These are phyloP conservation scores for Phania funesta DNA, from an alignment of 2,888 invertebrate genomes.

Conservation along the genomic window DNA sequence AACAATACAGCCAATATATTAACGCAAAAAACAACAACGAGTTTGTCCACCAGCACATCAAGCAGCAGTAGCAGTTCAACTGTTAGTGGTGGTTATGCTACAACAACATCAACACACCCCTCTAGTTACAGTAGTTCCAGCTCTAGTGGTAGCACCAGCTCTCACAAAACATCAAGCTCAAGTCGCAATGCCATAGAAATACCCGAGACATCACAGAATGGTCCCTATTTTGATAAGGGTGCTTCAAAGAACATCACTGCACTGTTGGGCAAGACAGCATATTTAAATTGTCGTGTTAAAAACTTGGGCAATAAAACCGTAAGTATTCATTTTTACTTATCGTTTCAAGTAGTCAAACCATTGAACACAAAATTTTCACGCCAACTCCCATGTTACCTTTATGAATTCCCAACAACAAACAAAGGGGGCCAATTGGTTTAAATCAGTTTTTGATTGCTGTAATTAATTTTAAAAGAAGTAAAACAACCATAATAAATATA, in stretches of 20 bases:
- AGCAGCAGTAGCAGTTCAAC: slow-evolving; percentile 43
- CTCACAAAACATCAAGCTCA: slow-evolving; percentile 63
- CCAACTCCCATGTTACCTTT: background rate
- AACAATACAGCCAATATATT: slow-evolving; percentile 41
- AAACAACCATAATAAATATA: slow-evolving; percentile 1
- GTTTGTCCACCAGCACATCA: slow-evolving; percentile 46
- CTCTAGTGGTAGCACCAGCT: slow-evolving; percentile 40
- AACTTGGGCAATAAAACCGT: slow-evolving; percentile 95
- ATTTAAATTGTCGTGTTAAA: slow-evolving; percentile 93
- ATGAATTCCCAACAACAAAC: background rate
- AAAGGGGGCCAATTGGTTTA: slow-evolving; percentile 15
- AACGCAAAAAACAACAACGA: slow-evolving; percentile 58
- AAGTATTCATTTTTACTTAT: slow-evolving; percentile 79
- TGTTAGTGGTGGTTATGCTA: slow-evolving; percentile 38
- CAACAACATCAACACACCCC: slow-evolving; percentile 56
- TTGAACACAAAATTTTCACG: slow-evolving; percentile 15
- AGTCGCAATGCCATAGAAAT: slow-evolving; percentile 78
- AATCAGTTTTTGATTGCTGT: slow-evolving; percentile 58
- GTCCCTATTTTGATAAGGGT: slow-evolving; percentile 88
- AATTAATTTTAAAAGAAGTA: slow-evolving; percentile 44
- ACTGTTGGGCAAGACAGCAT: slow-evolving; percentile 92
- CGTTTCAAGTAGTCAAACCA: background rate
- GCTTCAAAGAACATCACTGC: slow-evolving; percentile 90
- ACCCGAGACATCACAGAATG: slow-evolving; percentile 82
- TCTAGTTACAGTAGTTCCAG: slow-evolving; percentile 32